Conservation (phyloP, 2,797 vertebrate genomes). For the Decapterus maruadsi region DNA sequence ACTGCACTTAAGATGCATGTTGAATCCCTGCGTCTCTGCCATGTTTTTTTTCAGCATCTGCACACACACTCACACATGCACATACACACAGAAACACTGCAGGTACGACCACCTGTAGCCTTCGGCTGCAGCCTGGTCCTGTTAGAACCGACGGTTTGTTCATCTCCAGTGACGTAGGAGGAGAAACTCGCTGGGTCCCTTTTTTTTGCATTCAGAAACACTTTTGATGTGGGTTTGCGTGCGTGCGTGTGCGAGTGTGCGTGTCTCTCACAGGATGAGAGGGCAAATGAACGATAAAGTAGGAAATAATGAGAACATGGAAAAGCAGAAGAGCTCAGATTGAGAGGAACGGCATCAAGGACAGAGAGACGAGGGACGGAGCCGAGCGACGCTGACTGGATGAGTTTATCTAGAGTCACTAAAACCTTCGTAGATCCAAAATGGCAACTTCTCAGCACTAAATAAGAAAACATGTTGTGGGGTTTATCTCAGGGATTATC, state of each 20-base stretch:
- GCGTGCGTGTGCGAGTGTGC: neutral
- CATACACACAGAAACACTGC: neutral
- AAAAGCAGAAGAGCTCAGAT: constrained; percentile 13
- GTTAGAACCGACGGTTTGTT: constrained; percentile 26
- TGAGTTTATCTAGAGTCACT: constrained; percentile 41
- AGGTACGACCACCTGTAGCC: constrained; percentile 72
- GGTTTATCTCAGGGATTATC: neutral
- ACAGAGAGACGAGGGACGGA: constrained; percentile 43
- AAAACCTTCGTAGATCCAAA: neutral
- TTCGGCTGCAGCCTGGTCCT: constrained; percentile 1
- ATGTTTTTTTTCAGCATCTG: neutral
- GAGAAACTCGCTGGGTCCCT: constrained; percentile 44
- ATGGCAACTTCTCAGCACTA: constrained; percentile 7
- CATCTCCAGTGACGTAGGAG: constrained; percentile 52
- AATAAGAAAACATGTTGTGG: too few relatives aligned
- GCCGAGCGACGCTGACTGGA: constrained; percentile 54
- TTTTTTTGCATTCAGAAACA: constrained; percentile 39
- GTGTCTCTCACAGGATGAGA: constrained; percentile 8
- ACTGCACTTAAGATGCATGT: constrained; percentile 7
- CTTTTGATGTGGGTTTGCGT: constrained; percentile 39
- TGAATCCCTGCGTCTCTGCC: neutral
- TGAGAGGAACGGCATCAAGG: constrained; percentile 55
- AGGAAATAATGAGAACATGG: constrained; percentile 22
- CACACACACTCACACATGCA: neutral
- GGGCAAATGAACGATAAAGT: neutral